Evolutionary conservation across 2,888 invertebrate genomes (phyloP), one percentile per base, ranked within the genome.

Genomic region (Dioctria linearis): DNA sequence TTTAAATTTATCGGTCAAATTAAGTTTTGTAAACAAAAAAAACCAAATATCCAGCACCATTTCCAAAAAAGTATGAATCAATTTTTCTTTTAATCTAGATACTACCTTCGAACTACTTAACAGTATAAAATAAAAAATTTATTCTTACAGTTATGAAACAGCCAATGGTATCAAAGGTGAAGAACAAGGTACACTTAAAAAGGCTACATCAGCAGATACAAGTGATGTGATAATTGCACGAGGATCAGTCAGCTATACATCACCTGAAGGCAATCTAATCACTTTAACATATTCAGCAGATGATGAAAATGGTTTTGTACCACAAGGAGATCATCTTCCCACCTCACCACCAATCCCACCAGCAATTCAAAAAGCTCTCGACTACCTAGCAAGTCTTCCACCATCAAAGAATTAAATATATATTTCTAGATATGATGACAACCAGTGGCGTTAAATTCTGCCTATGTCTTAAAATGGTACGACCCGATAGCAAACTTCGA

Each of bases 131-230:
- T 25, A 25, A 1, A n/a, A 25, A 1, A 25, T 25, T 25, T 46
- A n/a, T 43, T 61, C 40, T 89, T 89, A 65, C 87, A 95, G 95
- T 86, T 95, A 92, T 86, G 95, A 95, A 90, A 93, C 95, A 37
- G 95, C 93, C 81, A 95, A 95, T 86, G 95, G 95, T 80, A 95
- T 95, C 80, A 93, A 95, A 86, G 94, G 94, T 1, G 93, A 95
- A 86, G 95, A 95, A 89, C 87, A 92, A 13, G 95, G 95, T 13
- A 93, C 94, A 42, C 87, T 95, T 84, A 95, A 95, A 89, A 93
- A 93, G 86, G 93, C 93, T 6, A 91, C 90, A 76, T 91, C 93
- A 73, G 91, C 94, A 1, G 93, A 95, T 83, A 89, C 91, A 4
- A 91, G 90, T 83, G 93, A 93, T 86, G 93, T 93, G 25, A 92